phyloP scores from a whole-genome alignment of 2,113 vertebrate genomes.

The Oxygymnocypris stewartii region DNA sequence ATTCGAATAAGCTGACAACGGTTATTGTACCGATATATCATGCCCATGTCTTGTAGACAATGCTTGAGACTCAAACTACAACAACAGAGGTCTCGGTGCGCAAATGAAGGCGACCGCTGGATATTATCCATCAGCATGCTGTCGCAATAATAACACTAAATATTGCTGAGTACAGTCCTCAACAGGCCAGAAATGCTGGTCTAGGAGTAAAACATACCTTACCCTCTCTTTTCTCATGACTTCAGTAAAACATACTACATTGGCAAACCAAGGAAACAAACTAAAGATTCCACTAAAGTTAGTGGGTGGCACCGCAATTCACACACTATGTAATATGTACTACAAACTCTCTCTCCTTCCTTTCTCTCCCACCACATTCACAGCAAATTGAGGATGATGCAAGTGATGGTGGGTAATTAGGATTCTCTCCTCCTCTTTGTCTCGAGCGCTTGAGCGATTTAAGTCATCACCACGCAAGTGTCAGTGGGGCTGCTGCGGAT shows the following conservation, averaged over 20 bases:
- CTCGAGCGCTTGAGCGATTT: constrained; percentile 48
- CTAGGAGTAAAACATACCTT: constrained; percentile 74
- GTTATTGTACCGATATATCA: neutral
- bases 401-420: constrained; percentile 52
- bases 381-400: constrained; percentile 45
- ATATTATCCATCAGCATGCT: constrained; percentile 55
- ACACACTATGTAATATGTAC: constrained; percentile 21
- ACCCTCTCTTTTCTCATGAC: constrained; percentile 66
- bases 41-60: neutral
- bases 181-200: constrained; percentile 70
- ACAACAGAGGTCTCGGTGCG: constrained; percentile 42
- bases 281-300: constrained; percentile 51
- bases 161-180: constrained; percentile 60
- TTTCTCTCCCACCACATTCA: constrained; percentile 7
- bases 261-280: constrained; percentile 60
- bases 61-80: neutral
- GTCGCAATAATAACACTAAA: constrained; percentile 58
- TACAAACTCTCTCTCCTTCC: constrained; percentile 27
- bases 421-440: constrained; percentile 50
- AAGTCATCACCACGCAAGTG: constrained; percentile 34
- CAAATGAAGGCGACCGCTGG: constrained; percentile 48
- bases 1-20: neutral
- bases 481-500: constrained; percentile 41
- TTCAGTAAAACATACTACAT: constrained; percentile 73
- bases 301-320: constrained; percentile 31